Evolutionary conservation across 2,888 invertebrate genomes (phyloP).

Genomic region (Eupithecia subumbrata): DNA sequence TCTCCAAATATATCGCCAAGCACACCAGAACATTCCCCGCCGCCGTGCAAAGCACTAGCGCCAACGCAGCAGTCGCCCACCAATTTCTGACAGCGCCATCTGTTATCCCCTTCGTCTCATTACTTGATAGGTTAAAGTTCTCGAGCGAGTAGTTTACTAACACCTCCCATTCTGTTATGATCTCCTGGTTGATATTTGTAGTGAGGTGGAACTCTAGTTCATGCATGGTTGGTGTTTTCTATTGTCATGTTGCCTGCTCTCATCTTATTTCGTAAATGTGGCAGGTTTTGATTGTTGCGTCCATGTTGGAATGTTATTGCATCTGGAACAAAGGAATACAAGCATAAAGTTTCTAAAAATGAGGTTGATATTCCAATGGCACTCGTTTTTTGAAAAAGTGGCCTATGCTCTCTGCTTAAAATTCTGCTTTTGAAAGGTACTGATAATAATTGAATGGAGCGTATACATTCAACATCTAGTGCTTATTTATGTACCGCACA

Average conservation of each 20-base stretch:
- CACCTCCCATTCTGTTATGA: slow-evolving; percentile 49
- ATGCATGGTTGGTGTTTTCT: slow-evolving; percentile 69
- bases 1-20: slow-evolving; percentile 95
- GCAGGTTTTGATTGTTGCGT: slow-evolving; percentile 54
- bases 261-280: slow-evolving; percentile 81
- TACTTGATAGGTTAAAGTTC: slow-evolving; percentile 53
- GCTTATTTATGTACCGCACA: no score
- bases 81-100: slow-evolving; percentile 85
- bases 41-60: slow-evolving; percentile 93
- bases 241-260: slow-evolving; percentile 67
- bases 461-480: no score
- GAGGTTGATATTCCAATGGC: not conserved
- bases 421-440: no score
- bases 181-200: slow-evolving; percentile 41
- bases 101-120: slow-evolving; percentile 45
- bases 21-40: slow-evolving; percentile 97
- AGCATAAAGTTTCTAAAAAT: slow-evolving; percentile 6
- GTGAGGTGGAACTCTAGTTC: slow-evolving; percentile 57
- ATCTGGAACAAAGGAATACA: slow-evolving; percentile 63
- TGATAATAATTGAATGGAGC: no score
- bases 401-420: no score
- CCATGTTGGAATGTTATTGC: slow-evolving; percentile 55
- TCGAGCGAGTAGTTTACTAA: slow-evolving; percentile 51
- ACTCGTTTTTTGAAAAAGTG: not conserved
- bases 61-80: slow-evolving; percentile 91